Base-by-base conservation (phyloP, 2,888 invertebrate genomes). In the Phaedon cochleariae region DNA sequence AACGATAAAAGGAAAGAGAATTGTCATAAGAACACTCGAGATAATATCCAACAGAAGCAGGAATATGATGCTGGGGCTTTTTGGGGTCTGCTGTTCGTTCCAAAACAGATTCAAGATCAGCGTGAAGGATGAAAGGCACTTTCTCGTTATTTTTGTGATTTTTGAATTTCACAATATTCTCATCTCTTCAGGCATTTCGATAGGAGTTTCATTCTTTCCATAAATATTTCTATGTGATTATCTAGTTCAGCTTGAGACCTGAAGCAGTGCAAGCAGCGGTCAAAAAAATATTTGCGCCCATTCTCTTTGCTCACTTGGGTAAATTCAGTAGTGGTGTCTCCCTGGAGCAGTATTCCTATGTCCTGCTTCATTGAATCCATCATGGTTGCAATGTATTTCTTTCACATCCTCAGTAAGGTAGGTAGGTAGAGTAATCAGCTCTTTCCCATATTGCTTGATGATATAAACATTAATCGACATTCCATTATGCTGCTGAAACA, bases 1-100 rank as follows among this genome's bases (percentile, higher is more conserved):
- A 22, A 5, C 48, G 46, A 26, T 59, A 59, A 29, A 59, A 29
- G 2, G 48, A 62, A 3, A 62, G 22, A 6, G 12, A 20, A n/a
- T 54, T 15, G 29, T 62, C 73, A 59, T 68, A 72, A 3, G 57
- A 61, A 62, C 74, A 76, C 48, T 75, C 69, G 1, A 73, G 41
- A 57, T 73, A 75, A 60, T 73, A 73, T 1, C 66, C 73, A 18
- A 73, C 54, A 55, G 70, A 70, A 45, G 54, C 71, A 0, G 73
- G 68, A 26, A 67, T 48, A 65, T 75, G 75, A 18, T 64, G 20
- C 22, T 65, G 71, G 2, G 49, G 34, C 17, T 41, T 29, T 29
- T 58, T 45, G 0, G 52, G 21, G 54, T 60, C 59, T 6, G 31
- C 21, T 9, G 34, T 52, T 1, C 58, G 59, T 9, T 45, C 18